Evolutionary conservation across 2,113 vertebrate genomes (phyloP).

Genomic region (Leucopsar rothschildi): DNA sequence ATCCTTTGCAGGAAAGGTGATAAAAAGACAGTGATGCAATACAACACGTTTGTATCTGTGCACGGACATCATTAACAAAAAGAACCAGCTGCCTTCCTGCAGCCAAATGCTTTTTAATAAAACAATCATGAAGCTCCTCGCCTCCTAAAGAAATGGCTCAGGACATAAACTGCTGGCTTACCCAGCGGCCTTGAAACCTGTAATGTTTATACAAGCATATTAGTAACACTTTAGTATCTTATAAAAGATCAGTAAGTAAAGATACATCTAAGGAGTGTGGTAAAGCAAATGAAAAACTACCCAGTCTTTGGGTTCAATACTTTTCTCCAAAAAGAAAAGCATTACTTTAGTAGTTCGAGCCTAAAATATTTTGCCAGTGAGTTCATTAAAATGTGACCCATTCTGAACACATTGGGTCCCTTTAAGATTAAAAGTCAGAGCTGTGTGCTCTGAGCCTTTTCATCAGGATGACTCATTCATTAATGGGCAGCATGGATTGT

Average conservation of each 20-base stretch:
- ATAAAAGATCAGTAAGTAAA: not conserved
- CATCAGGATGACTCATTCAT: slow-evolving; percentile 60
- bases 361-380: not conserved
- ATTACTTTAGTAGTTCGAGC: not conserved
- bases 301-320: not conserved
- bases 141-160: slow-evolving; percentile 38
- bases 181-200: not conserved
- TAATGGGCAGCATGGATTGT: slow-evolving; percentile 48
- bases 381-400: not conserved
- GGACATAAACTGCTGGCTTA: slow-evolving; percentile 6
- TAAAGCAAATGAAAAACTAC: not conserved
- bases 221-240: not conserved
- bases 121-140: slow-evolving; percentile 26
- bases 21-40: not conserved
- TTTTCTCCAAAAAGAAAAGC: not conserved
- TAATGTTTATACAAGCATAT: not conserved
- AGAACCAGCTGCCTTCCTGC: not conserved
- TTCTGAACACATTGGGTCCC: slow-evolving; percentile 19
- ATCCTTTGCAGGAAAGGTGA: not conserved
- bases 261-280: accelerated
- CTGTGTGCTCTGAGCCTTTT: slow-evolving; percentile 27
- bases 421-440: slow-evolving; percentile 56
- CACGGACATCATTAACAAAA: slow-evolving; percentile 1
- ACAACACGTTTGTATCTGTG: not conserved
- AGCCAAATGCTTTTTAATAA: slow-evolving; percentile 19